Evolutionary conservation across 2,797 vertebrate species (phyloP).

Genomic region (Danionella dracula): DNA sequence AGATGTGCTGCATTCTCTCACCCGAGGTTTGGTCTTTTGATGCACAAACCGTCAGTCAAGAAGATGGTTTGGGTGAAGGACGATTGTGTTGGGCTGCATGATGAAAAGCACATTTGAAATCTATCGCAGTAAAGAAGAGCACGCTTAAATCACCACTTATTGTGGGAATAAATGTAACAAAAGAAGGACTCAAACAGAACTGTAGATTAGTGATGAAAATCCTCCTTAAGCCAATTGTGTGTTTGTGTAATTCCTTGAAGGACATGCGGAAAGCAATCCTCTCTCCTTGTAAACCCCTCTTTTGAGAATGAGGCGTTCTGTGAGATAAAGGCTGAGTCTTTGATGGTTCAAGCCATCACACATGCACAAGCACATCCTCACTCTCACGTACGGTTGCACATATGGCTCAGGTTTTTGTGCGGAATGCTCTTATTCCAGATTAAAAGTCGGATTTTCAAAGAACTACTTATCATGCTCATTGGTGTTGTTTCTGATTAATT

Average conservation of each 20-base stretch:
- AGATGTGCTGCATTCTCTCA: slow-evolving; percentile 23
- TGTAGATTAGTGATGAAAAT: slow-evolving; percentile 46
- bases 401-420: slow-evolving; percentile 25
- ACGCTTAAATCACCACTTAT: slow-evolving; percentile 21
- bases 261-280: slow-evolving; percentile 34
- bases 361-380: not conserved
- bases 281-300: slow-evolving; percentile 26
- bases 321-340: slow-evolving; percentile 21
- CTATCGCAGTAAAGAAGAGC: slow-evolving; percentile 20
- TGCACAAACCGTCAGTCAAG: slow-evolving; percentile 22
- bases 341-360: slow-evolving; percentile 8
- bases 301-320: slow-evolving; percentile 25
- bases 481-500: not conserved
- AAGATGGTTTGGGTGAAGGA: slow-evolving; percentile 14
- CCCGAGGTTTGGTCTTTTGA: slow-evolving; percentile 21
- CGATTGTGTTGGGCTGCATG: slow-evolving; percentile 5
- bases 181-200: slow-evolving; percentile 23
- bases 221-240: slow-evolving; percentile 44
- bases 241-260: slow-evolving; percentile 28
- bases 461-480: not conserved
- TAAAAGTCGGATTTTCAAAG: slow-evolving; percentile 26
- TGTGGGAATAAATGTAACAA: slow-evolving; percentile 32
- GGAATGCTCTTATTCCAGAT: slow-evolving; percentile 13
- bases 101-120: slow-evolving; percentile 34
- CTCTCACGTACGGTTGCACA: slow-evolving; percentile 6